phyloP scores from a whole-genome alignment of 2,797 vertebrate species.

The Sebastes vulpes region DNA sequence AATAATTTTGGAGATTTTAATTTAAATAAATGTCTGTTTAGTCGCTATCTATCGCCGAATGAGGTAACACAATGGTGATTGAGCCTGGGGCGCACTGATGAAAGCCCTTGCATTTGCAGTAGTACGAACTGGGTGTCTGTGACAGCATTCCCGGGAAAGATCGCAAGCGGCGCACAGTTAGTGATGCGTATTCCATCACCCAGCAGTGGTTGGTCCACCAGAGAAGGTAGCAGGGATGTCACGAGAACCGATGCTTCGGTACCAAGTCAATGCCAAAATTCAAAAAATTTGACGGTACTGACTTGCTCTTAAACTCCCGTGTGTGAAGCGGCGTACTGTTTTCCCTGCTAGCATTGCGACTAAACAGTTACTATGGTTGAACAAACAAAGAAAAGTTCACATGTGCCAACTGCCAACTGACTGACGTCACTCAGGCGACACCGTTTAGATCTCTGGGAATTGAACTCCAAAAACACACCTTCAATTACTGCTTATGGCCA shows the following conservation, averaged over 20 bases:
- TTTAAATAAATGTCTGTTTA: not conserved
- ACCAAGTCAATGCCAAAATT: too few species aligned
- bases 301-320: not conserved
- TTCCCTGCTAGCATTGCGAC: not conserved
- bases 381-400: not conserved
- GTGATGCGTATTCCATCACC: not conserved
- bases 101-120: too few species aligned
- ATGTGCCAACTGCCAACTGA: rapidly evolving
- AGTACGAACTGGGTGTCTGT: not conserved
- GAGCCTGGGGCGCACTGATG: too few species aligned
- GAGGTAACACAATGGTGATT: too few species aligned
- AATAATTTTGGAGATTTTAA: not conserved
- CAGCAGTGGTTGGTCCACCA: too few species aligned
- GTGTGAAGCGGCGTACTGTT: not conserved
- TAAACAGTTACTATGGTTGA: not conserved
- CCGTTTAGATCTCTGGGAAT: not conserved
- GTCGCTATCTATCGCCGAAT: rapidly evolving
- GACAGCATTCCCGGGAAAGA: not conserved
- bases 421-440: not conserved
- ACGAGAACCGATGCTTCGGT: too few species aligned
- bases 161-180: not conserved
- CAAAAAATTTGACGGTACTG: too few species aligned
- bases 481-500: not conserved
- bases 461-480: not conserved
- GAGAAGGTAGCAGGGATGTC: too few species aligned